Base-by-base conservation (phyloP, 2,797 vertebrate genomes). In the Etheostoma perlongum region DNA sequence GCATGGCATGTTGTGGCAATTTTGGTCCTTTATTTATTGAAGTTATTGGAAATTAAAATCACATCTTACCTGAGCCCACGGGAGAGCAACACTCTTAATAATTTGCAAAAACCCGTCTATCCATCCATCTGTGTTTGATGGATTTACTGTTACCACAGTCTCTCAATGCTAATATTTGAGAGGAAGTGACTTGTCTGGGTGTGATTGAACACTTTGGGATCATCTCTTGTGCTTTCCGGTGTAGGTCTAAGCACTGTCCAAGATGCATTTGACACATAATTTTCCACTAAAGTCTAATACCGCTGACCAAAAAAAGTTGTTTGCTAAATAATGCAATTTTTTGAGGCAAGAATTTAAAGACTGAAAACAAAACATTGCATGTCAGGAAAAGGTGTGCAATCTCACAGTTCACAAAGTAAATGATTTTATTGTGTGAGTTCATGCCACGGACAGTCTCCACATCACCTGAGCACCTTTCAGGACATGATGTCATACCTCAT, bases 401-500 rank as follows among this genome's bases (percentile, higher is more conserved):
- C 30, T 30, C 30, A 30, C 30, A 30, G 5, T 30, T 30, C 30
- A 27, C 27, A 30, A 5, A 66, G 11, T 47, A 12, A 58, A 42
- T 59, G 2, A 33, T 49, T 10, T 73, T 15, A 58, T 14, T 42
- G 42, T 52, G 21, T 30, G 30, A 30, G 30, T 30, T 30, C 30
- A 30, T 30, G 30, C 9, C 68, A 61, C 18, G 8, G 6, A 8
- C 48, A 3, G 25, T 48, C 7, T 57, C 77, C 61, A 67, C 42
- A 64, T 67, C 53, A 60, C 44, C 74, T 81, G 33, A 51, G 74
- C 18, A 44, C 46, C 66, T 58, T 49, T 67, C 16, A 55, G 65
- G 44, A 61, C 54, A 73, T 83, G 62, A 80, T 54, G 74, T 84
- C 77, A 78, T 82, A 66, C 30, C 10, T 78, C 59, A 59, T 49